Base-by-base conservation (phyloP, 2,888 invertebrate species). In the Campoplex capitator region DNA sequence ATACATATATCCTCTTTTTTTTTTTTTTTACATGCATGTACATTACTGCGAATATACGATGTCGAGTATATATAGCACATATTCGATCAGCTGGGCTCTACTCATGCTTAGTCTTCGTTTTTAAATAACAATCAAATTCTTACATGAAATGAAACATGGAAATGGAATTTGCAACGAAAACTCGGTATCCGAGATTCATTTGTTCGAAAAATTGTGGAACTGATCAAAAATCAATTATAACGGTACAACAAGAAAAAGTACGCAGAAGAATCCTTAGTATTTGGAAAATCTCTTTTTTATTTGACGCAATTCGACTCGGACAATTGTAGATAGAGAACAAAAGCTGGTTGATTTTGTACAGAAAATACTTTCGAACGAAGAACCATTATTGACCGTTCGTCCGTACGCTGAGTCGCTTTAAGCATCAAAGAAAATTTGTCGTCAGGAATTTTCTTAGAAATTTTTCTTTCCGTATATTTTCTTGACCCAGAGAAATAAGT, bases 51-150 rank as follows among this genome's bases (percentile, higher is more conserved):
- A 35, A 65, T 38, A 48, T 48, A 68, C 16, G 83, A 73, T 28
- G 32, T 1, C 62, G 62, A 62, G 7, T 62, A 32, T 62, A 62
- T 62, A 62, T 62, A 62, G 62, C 32, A 54, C 83, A 75, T 74
- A 18, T 18, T 42, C 70, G 76, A 83, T 83, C 83, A 83, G 83
- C 83, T 83, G 83, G 45, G 42, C 56, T 45, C 4, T 18, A 35
- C 32, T 16, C 38, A 58, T 18, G 16, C 28, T 79, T 45, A 1
- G 13, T 70, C 23, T 42, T 16, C 23, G 32, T 54, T 28, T 62
- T 16, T 62, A 45, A 35, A 23, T 48, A 62, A 23, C 18, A 62
- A 76, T 32, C 18, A 28, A 62, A 76, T 48, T 62, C 32, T 65
- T 32, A 42, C 42, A 28, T 16, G 0, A 13, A 38, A 18, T 58